phyloP scores from a whole-genome alignment of 2,113 vertebrate species.

The Ceyx melanurus region DNA sequence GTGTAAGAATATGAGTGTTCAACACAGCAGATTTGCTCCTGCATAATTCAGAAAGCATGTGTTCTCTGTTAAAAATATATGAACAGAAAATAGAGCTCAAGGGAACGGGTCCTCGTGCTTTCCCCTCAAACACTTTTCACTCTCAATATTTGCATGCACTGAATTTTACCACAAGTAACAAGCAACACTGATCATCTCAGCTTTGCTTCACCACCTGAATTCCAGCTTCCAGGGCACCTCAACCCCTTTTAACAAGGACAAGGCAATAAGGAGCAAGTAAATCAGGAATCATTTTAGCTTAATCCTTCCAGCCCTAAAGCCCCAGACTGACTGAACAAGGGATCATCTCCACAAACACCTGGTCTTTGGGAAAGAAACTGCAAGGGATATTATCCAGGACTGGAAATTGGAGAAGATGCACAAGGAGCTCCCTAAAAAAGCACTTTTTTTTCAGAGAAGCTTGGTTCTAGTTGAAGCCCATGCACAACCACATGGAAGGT shows the following conservation, averaged over 20 bases:
- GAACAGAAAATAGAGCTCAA: not conserved
- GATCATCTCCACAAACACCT: not conserved
- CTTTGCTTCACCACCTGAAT: not conserved
- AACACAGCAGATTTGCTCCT: not conserved
- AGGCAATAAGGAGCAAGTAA: not conserved
- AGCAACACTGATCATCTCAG: not conserved
- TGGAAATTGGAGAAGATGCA: not conserved
- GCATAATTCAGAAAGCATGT: not conserved
- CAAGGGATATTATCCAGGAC: not conserved
- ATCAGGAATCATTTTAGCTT: not conserved
- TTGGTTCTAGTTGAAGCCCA: accelerated
- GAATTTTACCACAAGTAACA: not conserved
- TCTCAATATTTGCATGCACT: not conserved
- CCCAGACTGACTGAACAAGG: not conserved
- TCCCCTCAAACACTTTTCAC: not conserved
- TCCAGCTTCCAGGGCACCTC: not conserved
- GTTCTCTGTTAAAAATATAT: not conserved
- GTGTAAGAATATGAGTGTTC: not conserved
- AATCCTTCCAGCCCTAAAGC: not conserved
- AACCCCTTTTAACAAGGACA: not conserved
- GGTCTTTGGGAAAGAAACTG: not conserved
- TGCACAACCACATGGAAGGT: not conserved
- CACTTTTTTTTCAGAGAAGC: not conserved
- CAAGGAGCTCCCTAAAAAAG: not conserved
- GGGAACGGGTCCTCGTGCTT: not conserved